A percentile compares a stretch with the other conserved stretches of the same genome.
Conservation (phyloP, 2,113 vertebrate species). For the Globicephala melas region DNA sequence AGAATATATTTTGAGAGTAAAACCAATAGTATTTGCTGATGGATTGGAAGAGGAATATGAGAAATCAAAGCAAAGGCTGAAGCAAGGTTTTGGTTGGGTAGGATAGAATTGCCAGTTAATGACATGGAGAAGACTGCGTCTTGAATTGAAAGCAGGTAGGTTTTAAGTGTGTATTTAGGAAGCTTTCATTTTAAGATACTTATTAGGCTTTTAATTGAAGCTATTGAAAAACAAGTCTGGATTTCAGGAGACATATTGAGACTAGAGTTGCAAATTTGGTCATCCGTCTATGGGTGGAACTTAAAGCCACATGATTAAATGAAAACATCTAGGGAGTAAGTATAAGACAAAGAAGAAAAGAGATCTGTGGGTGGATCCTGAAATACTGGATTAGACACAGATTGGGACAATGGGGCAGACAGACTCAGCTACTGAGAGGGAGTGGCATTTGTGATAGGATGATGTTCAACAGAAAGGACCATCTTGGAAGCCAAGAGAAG, state of each 20-base stretch:
- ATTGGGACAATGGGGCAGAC: not conserved
- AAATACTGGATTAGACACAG: not conserved
- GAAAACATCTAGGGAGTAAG: not conserved
- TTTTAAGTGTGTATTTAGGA: not conserved
- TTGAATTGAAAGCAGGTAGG: not conserved
- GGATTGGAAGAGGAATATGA: not conserved
- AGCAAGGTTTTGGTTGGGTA: not conserved
- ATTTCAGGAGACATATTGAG: not conserved
- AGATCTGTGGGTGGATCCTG: not conserved
- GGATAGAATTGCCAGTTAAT: not conserved
- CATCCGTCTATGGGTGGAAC: not conserved
- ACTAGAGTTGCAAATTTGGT: not conserved
- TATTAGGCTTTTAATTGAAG: not conserved
- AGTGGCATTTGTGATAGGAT: not conserved
- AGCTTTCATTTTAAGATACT: not conserved
- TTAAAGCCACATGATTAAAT: not conserved
- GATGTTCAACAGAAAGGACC: not conserved
- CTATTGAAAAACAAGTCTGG: not conserved
- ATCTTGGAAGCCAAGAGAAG: not conserved
- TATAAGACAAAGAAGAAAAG: not conserved
- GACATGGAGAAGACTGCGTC: not conserved
- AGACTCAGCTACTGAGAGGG: not conserved
- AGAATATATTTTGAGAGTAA: not conserved
- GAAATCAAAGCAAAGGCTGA: not conserved
- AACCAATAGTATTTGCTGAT: not conserved